A percentile compares a stretch with the other conserved stretches of the same genome.
phyloP scores from a whole-genome alignment of 2,113 vertebrate species.

The Prunella fulvescens region DNA sequence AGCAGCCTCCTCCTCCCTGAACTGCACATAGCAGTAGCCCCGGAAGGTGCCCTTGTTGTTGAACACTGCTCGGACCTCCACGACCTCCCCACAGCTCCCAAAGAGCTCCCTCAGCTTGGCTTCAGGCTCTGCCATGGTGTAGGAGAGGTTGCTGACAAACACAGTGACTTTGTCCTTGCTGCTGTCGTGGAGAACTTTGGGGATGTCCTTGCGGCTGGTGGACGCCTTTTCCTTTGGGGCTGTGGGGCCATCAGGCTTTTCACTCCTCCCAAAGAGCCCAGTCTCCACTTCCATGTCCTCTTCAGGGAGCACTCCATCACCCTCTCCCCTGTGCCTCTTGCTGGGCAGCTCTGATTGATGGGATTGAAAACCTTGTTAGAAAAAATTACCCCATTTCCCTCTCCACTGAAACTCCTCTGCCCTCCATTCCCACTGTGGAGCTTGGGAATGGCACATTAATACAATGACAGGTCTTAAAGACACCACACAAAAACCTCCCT shows the following conservation, averaged over 20 bases:
- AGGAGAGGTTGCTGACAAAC: conserved; percentile 94
- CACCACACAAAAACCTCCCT: neutral
- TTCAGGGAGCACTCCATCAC: conserved; percentile 4
- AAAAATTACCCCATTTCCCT: neutral
- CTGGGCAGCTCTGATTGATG: conserved; percentile 66
- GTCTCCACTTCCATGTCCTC: conserved; percentile 76
- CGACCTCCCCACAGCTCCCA: conserved; percentile 82
- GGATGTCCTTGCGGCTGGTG: conserved; percentile 56
- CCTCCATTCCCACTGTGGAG: neutral
- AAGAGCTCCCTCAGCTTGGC: conserved; percentile 80
- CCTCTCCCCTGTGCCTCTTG: conserved; percentile 79
- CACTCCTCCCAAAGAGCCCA: conserved; percentile 68
- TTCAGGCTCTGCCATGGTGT: conserved; percentile 83
- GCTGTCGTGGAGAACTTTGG: conserved; percentile 76
- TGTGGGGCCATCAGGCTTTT: neutral
- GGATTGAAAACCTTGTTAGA: neutral
- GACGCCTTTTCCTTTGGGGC: conserved; percentile 67
- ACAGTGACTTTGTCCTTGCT: conserved; percentile 84
- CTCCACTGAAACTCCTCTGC: neutral
- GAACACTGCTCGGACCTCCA: conserved; percentile 82
- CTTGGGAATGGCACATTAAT: accelerated
- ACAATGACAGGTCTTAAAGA: neutral
- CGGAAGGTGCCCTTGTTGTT: conserved; percentile 83
- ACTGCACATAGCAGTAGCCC: conserved; percentile 93
- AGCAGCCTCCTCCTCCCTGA: conserved; percentile 77